Evolutionary conservation across 2,888 invertebrate species (phyloP), one percentile per base, ranked within the genome.

Genomic region (Rugalucina vietnamica): DNA sequence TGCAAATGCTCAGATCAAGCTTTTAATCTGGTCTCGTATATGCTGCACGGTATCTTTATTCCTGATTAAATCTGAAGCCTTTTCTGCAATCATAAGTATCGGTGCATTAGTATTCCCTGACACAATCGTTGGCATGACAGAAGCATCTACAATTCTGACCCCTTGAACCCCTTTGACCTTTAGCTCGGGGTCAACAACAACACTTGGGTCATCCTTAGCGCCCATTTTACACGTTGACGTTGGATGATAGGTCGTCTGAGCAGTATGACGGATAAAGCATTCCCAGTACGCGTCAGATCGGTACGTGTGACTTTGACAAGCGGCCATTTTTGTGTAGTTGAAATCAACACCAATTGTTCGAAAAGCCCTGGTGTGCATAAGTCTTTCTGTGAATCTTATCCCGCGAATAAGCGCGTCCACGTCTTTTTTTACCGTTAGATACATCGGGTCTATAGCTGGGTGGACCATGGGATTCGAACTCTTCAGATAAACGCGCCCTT

Each of bases 361-460:
- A 34, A 88, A 70, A 1, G 81, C 65, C n/a, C 75, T 29, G 14
- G 83, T 79, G 34, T 83, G 60, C n/a, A 79, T 29, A 14, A 86
- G n/a, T 10, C 76, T 18, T 76, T 85, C 77, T 14, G 32, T 29
- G 4, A 57, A n/a, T 29, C 74, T 24, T 10, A 79, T 36, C 24
- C 73, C 79, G 39, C 24, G 37, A 39, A 84, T 65, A 3, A 81
- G 21, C 18, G 79, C 72, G 76, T 87, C 85, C 29, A 97, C 94
- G 92, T 97, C 97, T 57, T 95, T 94, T 0, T 94, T 91, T 10
- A 96, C 94, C 39, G 96, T 95, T 85, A 98, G 97, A 94, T 99
- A 99, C 92, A 98, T 97, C 0, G 99, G 98, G 95, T 99, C 96
- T 94, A 99, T 98, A 50, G 97, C 93, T 0, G 98, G 98, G 94